Evolutionary conservation across 2,888 invertebrate species (phyloP), one percentile per base, ranked within the genome.

Genomic region (Malachius bipustulatus): DNA sequence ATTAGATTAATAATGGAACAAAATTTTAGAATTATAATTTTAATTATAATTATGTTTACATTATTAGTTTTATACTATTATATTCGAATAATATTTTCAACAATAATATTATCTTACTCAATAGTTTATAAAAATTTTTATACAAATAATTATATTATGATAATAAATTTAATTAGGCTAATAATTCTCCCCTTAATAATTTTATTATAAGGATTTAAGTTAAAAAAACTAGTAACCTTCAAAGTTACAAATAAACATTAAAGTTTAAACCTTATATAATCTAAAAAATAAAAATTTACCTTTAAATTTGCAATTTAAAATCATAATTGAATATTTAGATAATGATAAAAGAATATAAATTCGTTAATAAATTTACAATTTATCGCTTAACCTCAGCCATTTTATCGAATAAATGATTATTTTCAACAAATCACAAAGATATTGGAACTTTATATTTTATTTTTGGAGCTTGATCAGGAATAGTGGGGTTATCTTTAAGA

Each of bases 381-480:
- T 73, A 72, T 64, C 60, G 66, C 71, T 65, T 72, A 63, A 49
- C 47, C 63, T 74, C 73, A 70, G 72, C 67, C 72, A 73, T 68
- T 69, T 70, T 69, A 71, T 66, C 59, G 60, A 65, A 66, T 67
- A 76, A 75, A 69, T 79, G 78, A 66, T 55, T 79, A 56, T 75
- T n/a, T n/a, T n/a, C n/a, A n/a, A n/a, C n/a, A n/a, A n/a, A n/a
- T n/a, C n/a, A n/a, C n/a, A n/a, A n/a, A 66, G 75, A 80, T 67
- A 82, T 81, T 70, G 78, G 77, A 49, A 75, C 75, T 42, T 59
- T 80, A 64, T 80, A 82, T 63, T 75, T 80, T 62, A 66, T 76
- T 56, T 71, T 74, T 57, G 73, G 73, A 28, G 64, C 72, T 47
- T 81, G 78, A 69, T 56, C 78, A 2, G 79, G 78, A 44, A 71